Evolutionary conservation across 2,113 vertebrate species (phyloP).

Genomic region (Osmerus mordax): DNA sequence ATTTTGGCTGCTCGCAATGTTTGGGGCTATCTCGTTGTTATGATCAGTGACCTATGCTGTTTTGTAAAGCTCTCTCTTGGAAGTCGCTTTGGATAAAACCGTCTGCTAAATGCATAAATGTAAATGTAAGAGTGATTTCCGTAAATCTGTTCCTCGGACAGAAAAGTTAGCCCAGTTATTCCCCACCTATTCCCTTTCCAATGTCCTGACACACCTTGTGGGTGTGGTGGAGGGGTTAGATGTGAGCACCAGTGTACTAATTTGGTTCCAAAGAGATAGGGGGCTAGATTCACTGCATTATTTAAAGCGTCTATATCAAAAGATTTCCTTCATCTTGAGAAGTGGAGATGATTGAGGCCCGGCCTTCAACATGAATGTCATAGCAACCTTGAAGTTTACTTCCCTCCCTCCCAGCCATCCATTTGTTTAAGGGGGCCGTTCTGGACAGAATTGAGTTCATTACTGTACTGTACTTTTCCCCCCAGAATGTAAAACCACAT

Average conservation of each 20-base stretch:
- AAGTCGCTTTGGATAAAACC: too few species aligned
- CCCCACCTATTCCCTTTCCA: too few species aligned
- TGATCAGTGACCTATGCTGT: too few species aligned
- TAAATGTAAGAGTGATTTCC: too few species aligned
- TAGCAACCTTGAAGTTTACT: slow-evolving; percentile 17
- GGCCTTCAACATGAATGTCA: slow-evolving; percentile 24
- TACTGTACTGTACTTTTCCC: not conserved
- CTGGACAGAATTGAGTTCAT: slow-evolving; percentile 12
- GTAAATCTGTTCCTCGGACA: too few species aligned
- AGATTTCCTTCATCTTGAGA: slow-evolving; percentile 30
- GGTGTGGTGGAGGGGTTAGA: not conserved
- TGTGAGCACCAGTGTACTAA: not conserved
- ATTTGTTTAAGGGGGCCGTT: not conserved
- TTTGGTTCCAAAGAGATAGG: slow-evolving; percentile 27
- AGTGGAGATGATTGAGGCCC: slow-evolving; percentile 22
- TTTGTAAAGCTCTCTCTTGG: too few species aligned
- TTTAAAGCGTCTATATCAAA: slow-evolving; percentile 53
- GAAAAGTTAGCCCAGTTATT: too few species aligned
- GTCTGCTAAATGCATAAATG: too few species aligned
- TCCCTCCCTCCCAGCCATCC: not conserved
- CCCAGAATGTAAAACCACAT: not conserved
- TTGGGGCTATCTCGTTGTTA: too few species aligned
- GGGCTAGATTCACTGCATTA: slow-evolving; percentile 40
- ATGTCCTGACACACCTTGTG: too few species aligned
- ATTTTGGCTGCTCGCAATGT: too few species aligned